These are phyloP conservation scores for Elachura formosa DNA, from an alignment of 2,113 vertebrate species.

Conservation along the genomic window DNA sequence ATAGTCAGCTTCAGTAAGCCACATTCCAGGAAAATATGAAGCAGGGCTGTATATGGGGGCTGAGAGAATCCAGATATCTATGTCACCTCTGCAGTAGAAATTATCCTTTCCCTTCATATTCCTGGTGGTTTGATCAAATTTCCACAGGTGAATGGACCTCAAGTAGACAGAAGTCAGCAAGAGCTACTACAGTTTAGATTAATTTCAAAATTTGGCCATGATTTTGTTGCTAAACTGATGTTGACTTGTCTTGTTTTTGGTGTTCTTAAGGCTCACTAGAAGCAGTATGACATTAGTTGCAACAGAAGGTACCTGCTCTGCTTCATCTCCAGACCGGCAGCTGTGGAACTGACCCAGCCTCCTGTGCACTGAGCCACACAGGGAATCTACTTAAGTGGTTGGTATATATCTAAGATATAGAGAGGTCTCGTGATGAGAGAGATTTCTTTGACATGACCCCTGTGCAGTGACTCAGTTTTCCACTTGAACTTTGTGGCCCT, in stretches of 20 bases:
- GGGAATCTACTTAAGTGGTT: not conserved
- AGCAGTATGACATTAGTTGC: not conserved
- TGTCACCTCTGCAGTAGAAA: not conserved
- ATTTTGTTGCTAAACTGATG: not conserved
- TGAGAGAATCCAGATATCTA: not conserved
- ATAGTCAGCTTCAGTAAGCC: not conserved
- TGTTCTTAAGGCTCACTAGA: not conserved
- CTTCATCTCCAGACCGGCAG: not conserved
- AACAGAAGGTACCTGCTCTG: not conserved
- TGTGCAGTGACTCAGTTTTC: not conserved
- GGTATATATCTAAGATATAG: accelerated
- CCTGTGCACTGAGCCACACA: not conserved
- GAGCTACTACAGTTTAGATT: not conserved
- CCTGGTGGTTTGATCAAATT: not conserved
- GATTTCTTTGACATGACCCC: not conserved
- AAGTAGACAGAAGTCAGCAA: not conserved
- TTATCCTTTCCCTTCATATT: not conserved
- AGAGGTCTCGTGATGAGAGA: not conserved
- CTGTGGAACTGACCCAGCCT: not conserved
- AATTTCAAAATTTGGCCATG: not conserved
- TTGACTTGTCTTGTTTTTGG: not conserved
- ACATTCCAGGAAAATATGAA: not conserved
- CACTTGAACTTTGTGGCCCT: not conserved
- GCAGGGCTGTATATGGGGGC: not conserved
- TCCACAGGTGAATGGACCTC: not conserved